phyloP scores from a whole-genome alignment of 2,888 invertebrate species.

The Hypselothyrea guttata region DNA sequence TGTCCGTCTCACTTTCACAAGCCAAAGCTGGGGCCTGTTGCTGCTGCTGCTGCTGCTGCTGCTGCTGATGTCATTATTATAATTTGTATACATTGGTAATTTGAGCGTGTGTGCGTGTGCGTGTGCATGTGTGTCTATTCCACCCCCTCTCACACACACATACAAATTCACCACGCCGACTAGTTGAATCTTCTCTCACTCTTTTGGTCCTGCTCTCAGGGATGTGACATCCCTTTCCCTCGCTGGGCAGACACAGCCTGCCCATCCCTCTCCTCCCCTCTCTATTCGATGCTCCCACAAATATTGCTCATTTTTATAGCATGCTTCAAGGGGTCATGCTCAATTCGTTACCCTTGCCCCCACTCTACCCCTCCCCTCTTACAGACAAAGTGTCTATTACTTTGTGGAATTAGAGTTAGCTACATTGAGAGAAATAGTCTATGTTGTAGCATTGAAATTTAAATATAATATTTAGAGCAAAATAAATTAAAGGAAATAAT shows the following conservation, averaged over 20 bases:
- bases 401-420: slow-evolving; percentile 15
- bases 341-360: slow-evolving; percentile 3
- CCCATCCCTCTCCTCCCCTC: too few relatives aligned
- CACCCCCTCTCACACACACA: slow-evolving; percentile 29
- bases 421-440: slow-evolving; percentile 7
- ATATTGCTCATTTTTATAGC: slow-evolving; percentile 28
- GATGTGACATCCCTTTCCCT: slow-evolving; percentile 24
- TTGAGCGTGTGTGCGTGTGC: slow-evolving; percentile 35
- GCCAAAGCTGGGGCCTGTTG: slow-evolving; percentile 24
- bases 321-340: slow-evolving; percentile 30
- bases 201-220: slow-evolving; percentile 23
- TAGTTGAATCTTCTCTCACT: slow-evolving; percentile 17
- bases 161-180: too few relatives aligned
- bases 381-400: slow-evolving; percentile 38
- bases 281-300: not conserved
- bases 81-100: slow-evolving; percentile 72
- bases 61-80: slow-evolving; percentile 70
- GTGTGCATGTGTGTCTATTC: slow-evolving; percentile 13
- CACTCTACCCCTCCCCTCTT: too few relatives aligned
- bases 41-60: slow-evolving; percentile 13
- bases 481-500: not conserved
- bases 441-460: not conserved
- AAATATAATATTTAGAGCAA: too few relatives aligned
- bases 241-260: too few relatives aligned
- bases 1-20: slow-evolving; percentile 64